Percentiles rank a stretch among this genome's conserved stretches.
phyloP scores from a whole-genome alignment of 2,113 vertebrate genomes.

The Menidia beryllina region DNA sequence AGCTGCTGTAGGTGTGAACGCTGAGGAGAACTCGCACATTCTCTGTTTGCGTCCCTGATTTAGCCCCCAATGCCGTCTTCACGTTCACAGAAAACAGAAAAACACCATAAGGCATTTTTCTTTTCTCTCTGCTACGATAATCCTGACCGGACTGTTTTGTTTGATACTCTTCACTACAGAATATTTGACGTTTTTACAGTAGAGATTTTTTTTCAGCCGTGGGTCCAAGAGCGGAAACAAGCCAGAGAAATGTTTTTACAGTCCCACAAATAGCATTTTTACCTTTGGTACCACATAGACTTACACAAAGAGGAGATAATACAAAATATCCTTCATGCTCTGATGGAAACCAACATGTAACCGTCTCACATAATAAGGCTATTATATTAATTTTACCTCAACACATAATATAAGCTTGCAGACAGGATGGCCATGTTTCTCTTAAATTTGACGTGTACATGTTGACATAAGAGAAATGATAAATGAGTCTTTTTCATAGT shows the following conservation, averaged over 20 bases:
- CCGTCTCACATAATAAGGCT: no score
- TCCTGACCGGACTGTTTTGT: neutral
- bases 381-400: no score
- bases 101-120: neutral
- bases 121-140: neutral
- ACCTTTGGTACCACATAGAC: no score
- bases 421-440: no score
- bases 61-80: conserved; percentile 6
- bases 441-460: no score
- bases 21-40: conserved; percentile 33
- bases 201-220: neutral
- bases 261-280: neutral
- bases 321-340: no score
- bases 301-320: no score
- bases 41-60: conserved; percentile 30
- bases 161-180: neutral
- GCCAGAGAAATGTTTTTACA: neutral
- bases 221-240: neutral
- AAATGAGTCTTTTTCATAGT: no score
- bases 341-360: no score
- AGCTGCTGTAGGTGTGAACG: conserved; percentile 50
- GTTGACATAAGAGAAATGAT: no score
- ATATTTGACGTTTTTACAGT: no score
- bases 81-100: conserved; percentile 14
- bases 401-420: no score